A percentile compares a stretch with the other conserved stretches of the same genome.
Conservation (phyloP, 2,113 vertebrate genomes). For the Macaca nemestrina region DNA sequence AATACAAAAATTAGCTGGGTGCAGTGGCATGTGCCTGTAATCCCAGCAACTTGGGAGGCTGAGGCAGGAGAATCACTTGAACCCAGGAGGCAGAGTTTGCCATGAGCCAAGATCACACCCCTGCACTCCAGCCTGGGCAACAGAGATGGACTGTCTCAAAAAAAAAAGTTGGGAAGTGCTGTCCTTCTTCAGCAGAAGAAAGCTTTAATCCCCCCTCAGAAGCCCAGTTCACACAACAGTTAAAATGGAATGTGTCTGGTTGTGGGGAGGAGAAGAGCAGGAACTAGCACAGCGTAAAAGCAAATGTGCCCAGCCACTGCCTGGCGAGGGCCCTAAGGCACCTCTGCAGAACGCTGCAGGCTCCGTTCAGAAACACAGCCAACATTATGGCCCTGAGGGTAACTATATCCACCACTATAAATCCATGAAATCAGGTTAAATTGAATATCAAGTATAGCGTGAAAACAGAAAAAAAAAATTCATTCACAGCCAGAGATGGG, state of each 20-base stretch:
- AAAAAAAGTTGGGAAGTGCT: neutral
- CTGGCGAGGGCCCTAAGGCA: rapidly evolving
- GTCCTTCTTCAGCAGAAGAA: neutral
- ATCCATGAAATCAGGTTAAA: neutral
- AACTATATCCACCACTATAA: no score
- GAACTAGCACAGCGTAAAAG: neutral
- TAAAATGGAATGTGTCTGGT: neutral
- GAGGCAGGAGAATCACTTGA: no score
- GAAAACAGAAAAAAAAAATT: neutral
- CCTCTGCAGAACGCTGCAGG: rapidly evolving
- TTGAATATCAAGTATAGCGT: neutral
- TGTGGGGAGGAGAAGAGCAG: neutral
- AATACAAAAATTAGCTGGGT: no score
- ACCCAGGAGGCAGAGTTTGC: no score
- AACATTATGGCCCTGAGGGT: neutral
- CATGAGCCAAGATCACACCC: no score
- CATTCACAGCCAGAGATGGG: neutral
- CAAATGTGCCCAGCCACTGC: rapidly evolving
- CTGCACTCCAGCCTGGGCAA: no score
- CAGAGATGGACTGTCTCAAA: no score
- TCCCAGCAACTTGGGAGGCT: no score
- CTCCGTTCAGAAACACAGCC: neutral
- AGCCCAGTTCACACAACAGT: neutral
- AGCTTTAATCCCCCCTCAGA: neutral
- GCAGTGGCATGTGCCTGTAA: no score